Conservation (phyloP, 2,797 vertebrate species). For the Pseudotriccus pelzelni region DNA sequence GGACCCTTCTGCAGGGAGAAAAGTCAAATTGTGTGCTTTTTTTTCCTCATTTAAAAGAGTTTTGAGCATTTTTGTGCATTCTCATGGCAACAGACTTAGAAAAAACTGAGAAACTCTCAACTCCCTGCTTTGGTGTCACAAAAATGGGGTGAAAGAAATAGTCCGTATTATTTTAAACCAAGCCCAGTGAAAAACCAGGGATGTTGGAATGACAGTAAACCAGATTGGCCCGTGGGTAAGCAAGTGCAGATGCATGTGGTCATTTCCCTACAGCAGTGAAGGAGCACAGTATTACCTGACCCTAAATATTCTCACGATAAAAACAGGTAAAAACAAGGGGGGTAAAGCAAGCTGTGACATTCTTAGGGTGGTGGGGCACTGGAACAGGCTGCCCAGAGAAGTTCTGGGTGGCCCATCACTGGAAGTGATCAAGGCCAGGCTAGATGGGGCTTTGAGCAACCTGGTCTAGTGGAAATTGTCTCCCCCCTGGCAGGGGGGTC, state of each 20-base stretch:
- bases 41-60: not conserved
- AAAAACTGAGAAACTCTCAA: not conserved
- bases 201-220: not conserved
- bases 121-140: not conserved
- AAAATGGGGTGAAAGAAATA: not conserved
- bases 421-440: not conserved
- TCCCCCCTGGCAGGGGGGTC: not conserved
- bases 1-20: not conserved
- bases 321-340: not conserved
- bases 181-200: not conserved
- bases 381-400: not conserved
- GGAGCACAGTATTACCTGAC: not conserved
- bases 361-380: not conserved
- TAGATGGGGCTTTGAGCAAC: not conserved
- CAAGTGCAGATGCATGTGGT: fast-evolving
- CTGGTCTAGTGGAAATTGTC: not conserved
- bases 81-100: not conserved
- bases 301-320: not conserved
- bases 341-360: not conserved
- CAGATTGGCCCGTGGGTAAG: not conserved
- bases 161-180: not conserved
- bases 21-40: not conserved
- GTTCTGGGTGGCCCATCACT: not conserved
- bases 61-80: not conserved
- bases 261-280: not conserved